Evolutionary conservation across 1,140 invertebrate species (phyloP), one percentile per base, ranked within the genome.

Genomic region (Zaprionus lachaisei): DNA sequence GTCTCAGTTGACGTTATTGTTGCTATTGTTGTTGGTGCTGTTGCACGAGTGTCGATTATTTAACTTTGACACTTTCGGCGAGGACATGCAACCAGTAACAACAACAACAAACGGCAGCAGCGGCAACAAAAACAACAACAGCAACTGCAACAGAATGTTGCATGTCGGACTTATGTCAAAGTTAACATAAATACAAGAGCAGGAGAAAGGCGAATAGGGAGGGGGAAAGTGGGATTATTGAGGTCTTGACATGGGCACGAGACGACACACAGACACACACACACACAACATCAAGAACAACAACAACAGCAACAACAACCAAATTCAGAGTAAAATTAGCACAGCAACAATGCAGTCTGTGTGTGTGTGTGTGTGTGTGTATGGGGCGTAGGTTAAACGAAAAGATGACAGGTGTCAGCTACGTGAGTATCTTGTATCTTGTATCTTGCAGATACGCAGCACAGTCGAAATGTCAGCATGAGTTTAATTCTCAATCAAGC

Each of bases 321-420:
- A 44, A 60, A 73, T 51, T n/a, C n/a, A 72, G 77, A 73, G 22
- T 72, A 80, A 83, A 89, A 87, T 83, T 78, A 89, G 82, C 80
- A 83, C 37, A 72, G 62, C 49, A 28, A 26, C 31, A 34, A 34
- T 11, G 31, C 31, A 34, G 15, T 14, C 24, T 60, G 28, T 20
- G 54, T n/a, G 44, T 14, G 37, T 20, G 17, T 5, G 44, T 34
- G 41, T 55, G 49, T 26, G 54, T 20, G 20, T 31, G 15, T 14
- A 38, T 14, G 54, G 28, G 38, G 69, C 24, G 66, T 58, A 75
- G 81, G 75, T 89, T 79, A 77, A 84, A 90, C 85, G 81, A 84
- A 89, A 85, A 89, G 85, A 89, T 89, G 85, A 89, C 81, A 90
- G 86, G 81, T 90, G 85, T 85, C 85, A 89, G 80, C 77, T 90